Evolutionary conservation across 2,888 invertebrate species (phyloP), one percentile per base, ranked within the genome.

Genomic region (Nomada hirtipes): DNA sequence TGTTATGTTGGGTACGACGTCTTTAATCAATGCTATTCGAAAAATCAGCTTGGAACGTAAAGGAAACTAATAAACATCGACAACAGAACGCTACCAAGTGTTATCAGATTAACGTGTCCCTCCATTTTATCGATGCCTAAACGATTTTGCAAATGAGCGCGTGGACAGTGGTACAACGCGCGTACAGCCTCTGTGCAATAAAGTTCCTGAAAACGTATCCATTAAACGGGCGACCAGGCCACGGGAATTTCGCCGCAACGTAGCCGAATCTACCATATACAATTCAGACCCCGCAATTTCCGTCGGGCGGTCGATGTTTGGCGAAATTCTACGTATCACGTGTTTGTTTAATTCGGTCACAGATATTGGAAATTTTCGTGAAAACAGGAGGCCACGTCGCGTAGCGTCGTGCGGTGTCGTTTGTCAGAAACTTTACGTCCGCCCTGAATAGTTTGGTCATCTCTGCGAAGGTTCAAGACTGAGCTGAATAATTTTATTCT

Each of bases 231-330:
- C 59, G 60, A 52, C 52, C 76, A 15, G 20, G 36, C 44, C 52
- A 15, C 69, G 29, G 42, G 52, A 65, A 69, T 73, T 81, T 76
- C 94, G 26, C 47, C 42, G 23, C 26, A 42, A 23, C 42, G n/a
- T 18, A 42, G n/a, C 36, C 23, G 55, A 65, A 23, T 61, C 59
- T 42, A 26, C 50, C 50, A 4, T 70, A 47, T 15, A 36, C 69
- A 67, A 71, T 77, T 77, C 44, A 13, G 55, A 15, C 50, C 52
- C 18, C 44, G 73, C 70, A 74, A 82, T 82, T 73, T 69, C 72
- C 47, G n/a, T 26, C n/a, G 53, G 18, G 52, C 55, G 44, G 55
- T 61, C 65, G 55, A 20, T 57, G 74, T 60, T 77, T 57, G 23
- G 50, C 18, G 53, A 60, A 69, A 79, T 55, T 55, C 57, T 61